Conservation (phyloP, 2,113 vertebrate species). For the Colossoma macropomum region DNA sequence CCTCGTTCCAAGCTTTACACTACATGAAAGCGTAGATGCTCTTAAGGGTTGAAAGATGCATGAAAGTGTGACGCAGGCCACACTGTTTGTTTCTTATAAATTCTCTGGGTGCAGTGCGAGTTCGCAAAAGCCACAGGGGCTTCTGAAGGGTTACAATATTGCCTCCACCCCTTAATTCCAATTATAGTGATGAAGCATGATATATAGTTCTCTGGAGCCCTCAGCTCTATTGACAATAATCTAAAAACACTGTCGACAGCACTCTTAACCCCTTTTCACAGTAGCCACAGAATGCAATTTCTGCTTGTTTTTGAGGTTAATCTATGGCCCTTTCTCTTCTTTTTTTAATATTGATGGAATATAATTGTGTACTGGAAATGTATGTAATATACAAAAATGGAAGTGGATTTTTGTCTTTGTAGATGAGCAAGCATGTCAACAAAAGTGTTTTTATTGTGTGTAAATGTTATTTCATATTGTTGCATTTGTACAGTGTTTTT, state of each 20-base stretch:
- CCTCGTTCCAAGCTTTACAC: background rate
- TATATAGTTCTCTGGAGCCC: slow-evolving; percentile 4
- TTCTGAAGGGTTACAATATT: slow-evolving; percentile 6
- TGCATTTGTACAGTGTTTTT: no score
- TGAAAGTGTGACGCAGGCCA: slow-evolving; percentile 38
- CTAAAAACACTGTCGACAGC: background rate
- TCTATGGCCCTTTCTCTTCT: no score
- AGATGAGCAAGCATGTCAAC: no score
- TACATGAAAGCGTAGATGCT: slow-evolving; percentile 15
- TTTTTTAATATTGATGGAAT: no score
- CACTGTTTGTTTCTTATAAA: slow-evolving; percentile 18
- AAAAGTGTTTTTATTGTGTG: no score
- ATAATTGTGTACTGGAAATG: no score
- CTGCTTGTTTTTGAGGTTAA: no score
- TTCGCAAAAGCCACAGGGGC: background rate
- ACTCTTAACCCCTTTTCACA: no score
- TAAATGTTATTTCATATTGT: no score
- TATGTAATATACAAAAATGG: no score
- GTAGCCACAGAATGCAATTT: no score
- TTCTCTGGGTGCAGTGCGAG: background rate
- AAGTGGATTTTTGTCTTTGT: no score
- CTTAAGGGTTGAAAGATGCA: slow-evolving; percentile 30
- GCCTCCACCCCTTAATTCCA: slow-evolving; percentile 38
- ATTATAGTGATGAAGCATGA: slow-evolving; percentile 42
- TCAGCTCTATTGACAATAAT: slow-evolving; percentile 7